These are phyloP conservation scores for Oceanodroma tethys DNA, from an alignment of 2,113 vertebrate genomes.

Conservation along the genomic window DNA sequence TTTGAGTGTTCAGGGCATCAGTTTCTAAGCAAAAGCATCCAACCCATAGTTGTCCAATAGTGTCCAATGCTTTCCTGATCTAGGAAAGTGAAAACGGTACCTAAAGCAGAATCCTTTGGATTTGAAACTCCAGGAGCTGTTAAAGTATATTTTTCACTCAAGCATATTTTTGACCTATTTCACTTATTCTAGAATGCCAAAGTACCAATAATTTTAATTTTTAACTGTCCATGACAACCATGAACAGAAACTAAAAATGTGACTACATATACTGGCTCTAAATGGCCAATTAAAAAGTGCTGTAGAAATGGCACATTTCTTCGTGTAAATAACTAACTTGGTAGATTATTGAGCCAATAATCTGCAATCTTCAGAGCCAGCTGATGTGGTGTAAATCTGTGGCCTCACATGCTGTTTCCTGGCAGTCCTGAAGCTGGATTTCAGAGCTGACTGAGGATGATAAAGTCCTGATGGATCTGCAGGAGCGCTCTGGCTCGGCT, in stretches of 20 bases:
- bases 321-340: neutral
- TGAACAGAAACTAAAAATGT: neutral
- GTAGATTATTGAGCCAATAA: neutral
- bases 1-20: neutral
- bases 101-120: neutral
- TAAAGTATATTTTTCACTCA: neutral
- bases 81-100: neutral
- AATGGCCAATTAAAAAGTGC: neutral
- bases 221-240: neutral
- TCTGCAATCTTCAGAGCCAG: neutral
- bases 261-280: neutral
- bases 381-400: neutral
- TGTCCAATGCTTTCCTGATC: neutral
- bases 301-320: neutral
- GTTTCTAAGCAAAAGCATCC: neutral
- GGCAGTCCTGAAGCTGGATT: neutral
- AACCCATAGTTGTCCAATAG: accelerated
- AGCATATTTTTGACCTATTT: neutral
- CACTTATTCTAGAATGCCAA: neutral
- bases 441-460: neutral
- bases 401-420: neutral
- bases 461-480: neutral
- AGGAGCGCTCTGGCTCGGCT: neutral
- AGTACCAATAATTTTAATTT: neutral
- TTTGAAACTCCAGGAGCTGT: neutral